Percentiles rank a stretch among this genome's conserved stretches.
phyloP scores from a whole-genome alignment of 1,140 invertebrate genomes.

The Drosophila sulfurigaster region DNA sequence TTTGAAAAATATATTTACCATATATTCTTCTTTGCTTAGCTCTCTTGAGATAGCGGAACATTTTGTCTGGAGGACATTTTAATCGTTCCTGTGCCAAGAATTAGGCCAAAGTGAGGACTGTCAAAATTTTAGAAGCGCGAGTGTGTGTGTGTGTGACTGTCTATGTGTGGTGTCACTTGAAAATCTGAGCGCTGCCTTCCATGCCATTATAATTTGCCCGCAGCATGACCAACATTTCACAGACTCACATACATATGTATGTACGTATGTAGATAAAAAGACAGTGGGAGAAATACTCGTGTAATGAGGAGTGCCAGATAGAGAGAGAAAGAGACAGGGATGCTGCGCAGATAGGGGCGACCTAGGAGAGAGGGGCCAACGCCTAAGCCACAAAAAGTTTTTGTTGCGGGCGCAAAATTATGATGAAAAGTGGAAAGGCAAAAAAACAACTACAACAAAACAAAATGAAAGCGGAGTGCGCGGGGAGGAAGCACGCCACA shows the following conservation, averaged over 20 bases:
- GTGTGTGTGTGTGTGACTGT: constrained; percentile 7
- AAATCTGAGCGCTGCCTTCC: constrained; percentile 34
- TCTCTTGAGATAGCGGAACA: too few relatives aligned
- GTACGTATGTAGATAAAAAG: background rate
- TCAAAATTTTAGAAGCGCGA: background rate
- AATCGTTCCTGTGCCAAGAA: background rate
- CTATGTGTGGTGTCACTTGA: constrained; percentile 52
- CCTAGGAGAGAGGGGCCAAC: background rate
- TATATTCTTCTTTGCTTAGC: too few relatives aligned
- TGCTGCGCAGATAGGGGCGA: background rate
- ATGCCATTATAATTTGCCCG: constrained; percentile 53
- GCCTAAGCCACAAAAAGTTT: constrained; percentile 27
- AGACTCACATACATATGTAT: background rate
- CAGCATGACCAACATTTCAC: constrained; percentile 69
- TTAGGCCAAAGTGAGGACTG: background rate
- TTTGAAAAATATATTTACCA: too few relatives aligned
- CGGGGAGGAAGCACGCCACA: background rate
- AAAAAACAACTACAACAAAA: constrained; percentile 38
- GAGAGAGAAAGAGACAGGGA: background rate
- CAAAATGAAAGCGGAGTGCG: constrained; percentile 14
- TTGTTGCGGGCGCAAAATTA: constrained; percentile 28
- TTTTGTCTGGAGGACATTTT: too few relatives aligned
- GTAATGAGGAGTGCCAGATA: background rate
- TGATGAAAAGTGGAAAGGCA: constrained; percentile 27
- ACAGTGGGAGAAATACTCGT: background rate